A percentile compares a stretch with the other conserved stretches of the same genome.
Evolutionary conservation across 2,888 invertebrate species (phyloP).

Genomic region (Erebia palarica): DNA sequence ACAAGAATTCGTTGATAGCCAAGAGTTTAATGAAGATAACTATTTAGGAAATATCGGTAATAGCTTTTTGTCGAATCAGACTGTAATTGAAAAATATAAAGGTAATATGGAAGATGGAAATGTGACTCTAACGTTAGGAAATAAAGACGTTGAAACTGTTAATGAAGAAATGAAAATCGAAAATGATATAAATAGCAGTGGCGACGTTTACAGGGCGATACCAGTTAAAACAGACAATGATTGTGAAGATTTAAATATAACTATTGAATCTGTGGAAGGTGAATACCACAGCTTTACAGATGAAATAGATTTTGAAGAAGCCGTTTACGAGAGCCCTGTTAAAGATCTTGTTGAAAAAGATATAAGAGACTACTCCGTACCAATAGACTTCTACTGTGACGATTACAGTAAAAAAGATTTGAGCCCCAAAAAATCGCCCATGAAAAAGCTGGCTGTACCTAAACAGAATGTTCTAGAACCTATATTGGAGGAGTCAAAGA

Average conservation of each 20-base stretch:
- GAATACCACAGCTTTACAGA: constrained; percentile 77
- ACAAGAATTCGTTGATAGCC: constrained; percentile 68
- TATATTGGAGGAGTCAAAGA: constrained; percentile 76
- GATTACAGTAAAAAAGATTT: constrained; percentile 58
- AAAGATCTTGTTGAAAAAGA: constrained; percentile 74
- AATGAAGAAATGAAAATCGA: background rate
- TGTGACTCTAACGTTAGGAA: background rate
- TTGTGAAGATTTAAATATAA: constrained; percentile 47
- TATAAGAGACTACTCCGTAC: constrained; percentile 76
- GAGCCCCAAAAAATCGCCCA: constrained; percentile 58
- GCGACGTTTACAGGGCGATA: constrained; percentile 49
- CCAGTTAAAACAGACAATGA: constrained; percentile 43
- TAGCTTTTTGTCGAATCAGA: constrained; percentile 63
- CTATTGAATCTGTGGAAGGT: constrained; percentile 62
- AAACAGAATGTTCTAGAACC: constrained; percentile 61
- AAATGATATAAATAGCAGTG: constrained; percentile 37
- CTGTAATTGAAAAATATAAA: constrained; percentile 52
- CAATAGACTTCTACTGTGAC: constrained; percentile 71
- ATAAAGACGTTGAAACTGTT: background rate
- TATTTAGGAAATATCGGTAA: constrained; percentile 65
- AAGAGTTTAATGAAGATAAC: constrained; percentile 74
- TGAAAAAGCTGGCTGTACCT: constrained; percentile 49
- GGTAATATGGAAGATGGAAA: background rate
- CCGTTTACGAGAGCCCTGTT: constrained; percentile 71
- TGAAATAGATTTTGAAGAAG: constrained; percentile 63